Percentiles rank a stretch among this genome's conserved stretches.
Conservation (phyloP, 2,888 invertebrate species). For the Agrochola litura region DNA sequence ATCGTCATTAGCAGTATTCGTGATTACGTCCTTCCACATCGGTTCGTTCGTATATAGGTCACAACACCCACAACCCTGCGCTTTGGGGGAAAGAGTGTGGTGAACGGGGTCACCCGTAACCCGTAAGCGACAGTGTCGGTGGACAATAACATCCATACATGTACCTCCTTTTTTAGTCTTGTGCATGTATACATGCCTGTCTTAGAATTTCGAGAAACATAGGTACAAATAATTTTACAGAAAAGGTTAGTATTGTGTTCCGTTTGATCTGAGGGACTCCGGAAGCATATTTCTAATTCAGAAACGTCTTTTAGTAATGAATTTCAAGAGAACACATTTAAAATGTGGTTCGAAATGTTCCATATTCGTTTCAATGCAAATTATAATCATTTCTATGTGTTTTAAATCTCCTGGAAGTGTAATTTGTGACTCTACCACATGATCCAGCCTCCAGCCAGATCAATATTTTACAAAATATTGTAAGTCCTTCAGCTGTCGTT, state of each 20-base stretch:
- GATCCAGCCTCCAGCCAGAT: neutral
- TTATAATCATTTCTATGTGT: neutral
- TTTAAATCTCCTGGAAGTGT: neutral
- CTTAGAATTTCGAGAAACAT: conserved; percentile 49
- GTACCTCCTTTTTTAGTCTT: neutral
- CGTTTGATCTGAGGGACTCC: neutral
- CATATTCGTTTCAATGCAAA: neutral
- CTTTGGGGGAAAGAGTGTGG: conserved; percentile 75
- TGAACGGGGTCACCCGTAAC: conserved; percentile 79
- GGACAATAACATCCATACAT: conserved; percentile 68
- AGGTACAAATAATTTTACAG: conserved; percentile 29
- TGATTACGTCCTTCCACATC: conserved; percentile 64
- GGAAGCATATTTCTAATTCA: neutral
- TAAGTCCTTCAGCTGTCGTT: neutral
- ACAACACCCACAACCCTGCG: conserved; percentile 76
- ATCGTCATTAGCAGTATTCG: conserved; percentile 50
- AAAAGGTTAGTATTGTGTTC: neutral
- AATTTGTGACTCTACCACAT: neutral
- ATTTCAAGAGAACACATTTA: conserved; percentile 9
- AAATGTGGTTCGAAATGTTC: neutral
- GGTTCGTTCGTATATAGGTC: conserved; percentile 78
- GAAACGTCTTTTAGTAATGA: neutral
- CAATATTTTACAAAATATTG: neutral
- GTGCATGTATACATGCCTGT: conserved; percentile 13
- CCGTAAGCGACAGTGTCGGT: conserved; percentile 69